Conservation (phyloP, 1,140 invertebrate genomes). For the Drosophila setifemur region DNA sequence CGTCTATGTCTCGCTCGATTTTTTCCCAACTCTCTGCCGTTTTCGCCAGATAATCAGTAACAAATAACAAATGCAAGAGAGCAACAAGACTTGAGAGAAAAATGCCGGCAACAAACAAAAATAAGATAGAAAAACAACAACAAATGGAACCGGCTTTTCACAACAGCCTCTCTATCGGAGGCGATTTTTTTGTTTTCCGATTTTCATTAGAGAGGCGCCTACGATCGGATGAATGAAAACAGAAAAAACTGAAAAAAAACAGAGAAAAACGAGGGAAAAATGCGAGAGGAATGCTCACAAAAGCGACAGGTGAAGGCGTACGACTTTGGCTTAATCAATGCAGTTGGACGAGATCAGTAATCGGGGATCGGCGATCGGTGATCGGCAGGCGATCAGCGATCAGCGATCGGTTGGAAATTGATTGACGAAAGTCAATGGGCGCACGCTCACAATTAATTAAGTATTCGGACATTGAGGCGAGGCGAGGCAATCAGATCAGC, state of each 20-base stretch:
- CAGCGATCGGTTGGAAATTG: slow-evolving; percentile 57
- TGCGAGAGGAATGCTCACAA: slow-evolving; percentile 51
- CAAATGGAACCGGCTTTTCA: slow-evolving; percentile 62
- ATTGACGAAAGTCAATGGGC: slow-evolving; percentile 71
- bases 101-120: slow-evolving; percentile 58
- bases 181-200: slow-evolving; percentile 29
- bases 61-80: slow-evolving; percentile 39
- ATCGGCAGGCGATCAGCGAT: slow-evolving; percentile 23
- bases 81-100: slow-evolving; percentile 54
- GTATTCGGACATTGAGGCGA: slow-evolving; percentile 52
- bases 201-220: slow-evolving; percentile 48
- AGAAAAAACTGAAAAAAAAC: no score
- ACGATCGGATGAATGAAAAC: slow-evolving; percentile 45
- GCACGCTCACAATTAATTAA: slow-evolving; percentile 74
- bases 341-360: slow-evolving; percentile 59
- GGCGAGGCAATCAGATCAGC: slow-evolving; percentile 31
- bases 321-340: slow-evolving; percentile 52
- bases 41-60: slow-evolving; percentile 56
- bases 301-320: slow-evolving; percentile 66
- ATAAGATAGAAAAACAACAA: no score
- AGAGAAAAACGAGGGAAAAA: slow-evolving; percentile 36
- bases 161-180: slow-evolving; percentile 26
- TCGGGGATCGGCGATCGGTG: slow-evolving; percentile 34
- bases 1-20: slow-evolving; percentile 22
- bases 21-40: not conserved